Evolutionary conservation across 2,888 invertebrate genomes (phyloP).

Genomic region (Acanthosepion lycidas): DNA sequence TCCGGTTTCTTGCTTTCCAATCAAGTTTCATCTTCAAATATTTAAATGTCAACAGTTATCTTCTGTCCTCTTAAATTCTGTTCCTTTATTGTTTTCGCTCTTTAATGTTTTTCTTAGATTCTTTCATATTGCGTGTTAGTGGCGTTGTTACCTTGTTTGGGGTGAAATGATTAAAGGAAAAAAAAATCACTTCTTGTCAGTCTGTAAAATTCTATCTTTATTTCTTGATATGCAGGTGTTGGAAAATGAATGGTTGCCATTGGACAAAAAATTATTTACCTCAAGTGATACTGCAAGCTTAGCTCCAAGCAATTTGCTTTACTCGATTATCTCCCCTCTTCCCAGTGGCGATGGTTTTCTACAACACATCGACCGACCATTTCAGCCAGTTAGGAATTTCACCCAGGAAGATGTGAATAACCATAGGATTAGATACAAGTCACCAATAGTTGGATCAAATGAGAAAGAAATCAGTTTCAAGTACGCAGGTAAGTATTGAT

Average conservation of each 20-base stretch:
- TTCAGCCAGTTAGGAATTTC: conserved; percentile 62
- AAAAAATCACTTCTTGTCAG: no score
- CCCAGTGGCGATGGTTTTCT: conserved; percentile 63
- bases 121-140: no score
- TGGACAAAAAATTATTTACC: conserved; percentile 60
- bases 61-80: no score
- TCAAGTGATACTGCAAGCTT: conserved; percentile 57
- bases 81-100: no score
- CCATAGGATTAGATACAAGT: conserved; percentile 68
- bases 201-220: background rate
- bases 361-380: conserved; percentile 66
- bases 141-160: no score
- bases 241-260: conserved; percentile 66
- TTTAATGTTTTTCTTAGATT: no score
- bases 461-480: conserved; percentile 64
- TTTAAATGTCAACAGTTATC: no score
- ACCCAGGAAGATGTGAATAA: conserved; percentile 71
- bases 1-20: no score
- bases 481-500: conserved; percentile 63
- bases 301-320: conserved; percentile 56
- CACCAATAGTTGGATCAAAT: conserved; percentile 62
- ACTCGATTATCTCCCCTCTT: conserved; percentile 61
- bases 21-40: no score
- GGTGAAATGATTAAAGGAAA: no score
- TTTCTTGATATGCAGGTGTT: conserved; percentile 58